These are phyloP conservation scores for Campoplex nolae DNA, from an alignment of 2,888 invertebrate genomes.

Conservation along the genomic window DNA sequence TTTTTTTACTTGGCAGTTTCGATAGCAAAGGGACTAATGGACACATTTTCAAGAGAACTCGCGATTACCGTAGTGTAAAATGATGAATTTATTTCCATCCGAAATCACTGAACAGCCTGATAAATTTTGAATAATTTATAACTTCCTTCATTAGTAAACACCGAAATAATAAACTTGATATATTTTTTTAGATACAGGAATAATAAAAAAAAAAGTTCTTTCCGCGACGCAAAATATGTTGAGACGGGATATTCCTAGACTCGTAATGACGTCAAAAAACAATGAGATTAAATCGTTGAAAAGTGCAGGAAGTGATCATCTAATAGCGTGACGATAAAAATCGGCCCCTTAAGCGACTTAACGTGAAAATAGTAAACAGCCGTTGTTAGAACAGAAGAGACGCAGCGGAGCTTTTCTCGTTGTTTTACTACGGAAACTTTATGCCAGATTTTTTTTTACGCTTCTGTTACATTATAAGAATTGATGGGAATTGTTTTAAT, in stretches of 20 bases:
- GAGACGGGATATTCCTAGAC: background rate
- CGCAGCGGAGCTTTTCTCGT: background rate
- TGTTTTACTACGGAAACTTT: conserved; percentile 24
- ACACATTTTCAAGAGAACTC: background rate
- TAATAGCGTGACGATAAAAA: conserved; percentile 50
- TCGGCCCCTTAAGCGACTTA: conserved; percentile 23
- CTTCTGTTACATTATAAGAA: background rate
- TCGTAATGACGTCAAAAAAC: conserved; percentile 2
- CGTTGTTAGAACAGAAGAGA: background rate
- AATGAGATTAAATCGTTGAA: conserved; percentile 22
- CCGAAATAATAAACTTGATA: background rate
- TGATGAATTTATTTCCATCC: background rate
- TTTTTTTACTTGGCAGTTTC: background rate
- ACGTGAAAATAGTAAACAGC: conserved; percentile 10
- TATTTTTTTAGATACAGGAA: background rate
- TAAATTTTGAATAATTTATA: background rate
- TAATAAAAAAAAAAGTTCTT: background rate
- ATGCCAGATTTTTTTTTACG: conserved; percentile 5
- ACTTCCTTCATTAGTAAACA: background rate
- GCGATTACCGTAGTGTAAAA: background rate
- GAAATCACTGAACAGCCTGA: background rate
- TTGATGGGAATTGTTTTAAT: conserved; percentile 18
- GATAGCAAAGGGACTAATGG: background rate
- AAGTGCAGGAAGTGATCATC: conserved; percentile 26
- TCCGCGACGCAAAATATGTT: background rate